phyloP scores from a whole-genome alignment of 2,888 invertebrate genomes.

The Cotesia congregata region DNA sequence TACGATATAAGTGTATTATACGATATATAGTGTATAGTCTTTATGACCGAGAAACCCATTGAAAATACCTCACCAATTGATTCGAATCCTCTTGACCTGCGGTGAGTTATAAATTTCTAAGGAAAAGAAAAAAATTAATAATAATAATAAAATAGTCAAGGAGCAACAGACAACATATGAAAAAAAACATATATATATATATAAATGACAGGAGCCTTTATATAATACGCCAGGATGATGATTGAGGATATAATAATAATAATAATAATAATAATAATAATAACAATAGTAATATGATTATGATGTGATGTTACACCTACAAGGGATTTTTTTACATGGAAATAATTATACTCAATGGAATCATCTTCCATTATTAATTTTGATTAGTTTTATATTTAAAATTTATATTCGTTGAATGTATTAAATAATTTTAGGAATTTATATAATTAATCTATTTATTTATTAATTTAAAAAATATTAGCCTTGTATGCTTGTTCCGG shows the following conservation, averaged over 20 bases:
- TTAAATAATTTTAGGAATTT: no score
- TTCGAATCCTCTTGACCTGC: slow-evolving; percentile 28
- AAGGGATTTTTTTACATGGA: not conserved
- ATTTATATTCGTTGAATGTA: not conserved
- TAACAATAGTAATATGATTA: not conserved
- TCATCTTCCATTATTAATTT: not conserved
- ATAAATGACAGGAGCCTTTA: not conserved
- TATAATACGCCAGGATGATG: not conserved
- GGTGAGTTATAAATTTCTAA: slow-evolving; percentile 29
- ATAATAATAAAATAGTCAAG: slow-evolving; percentile 18
- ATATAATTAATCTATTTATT: no score
- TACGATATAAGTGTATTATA: slow-evolving; percentile 38
- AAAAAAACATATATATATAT: not conserved
- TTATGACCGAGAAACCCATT: slow-evolving; percentile 45
- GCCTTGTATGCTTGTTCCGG: no score
- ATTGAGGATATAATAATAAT: not conserved
- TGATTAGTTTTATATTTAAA: not conserved
- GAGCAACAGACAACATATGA: not conserved
- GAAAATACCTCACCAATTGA: slow-evolving; percentile 32
- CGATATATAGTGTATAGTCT: slow-evolving; percentile 31
- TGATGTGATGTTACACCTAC: not conserved
- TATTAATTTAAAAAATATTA: no score
- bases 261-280: not conserved
- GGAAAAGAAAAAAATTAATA: not conserved
- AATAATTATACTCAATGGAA: not conserved